Percentiles rank a stretch among this genome's conserved stretches.
phyloP scores from a whole-genome alignment of 1,140 invertebrate genomes.

The Sogatella furcifera region DNA sequence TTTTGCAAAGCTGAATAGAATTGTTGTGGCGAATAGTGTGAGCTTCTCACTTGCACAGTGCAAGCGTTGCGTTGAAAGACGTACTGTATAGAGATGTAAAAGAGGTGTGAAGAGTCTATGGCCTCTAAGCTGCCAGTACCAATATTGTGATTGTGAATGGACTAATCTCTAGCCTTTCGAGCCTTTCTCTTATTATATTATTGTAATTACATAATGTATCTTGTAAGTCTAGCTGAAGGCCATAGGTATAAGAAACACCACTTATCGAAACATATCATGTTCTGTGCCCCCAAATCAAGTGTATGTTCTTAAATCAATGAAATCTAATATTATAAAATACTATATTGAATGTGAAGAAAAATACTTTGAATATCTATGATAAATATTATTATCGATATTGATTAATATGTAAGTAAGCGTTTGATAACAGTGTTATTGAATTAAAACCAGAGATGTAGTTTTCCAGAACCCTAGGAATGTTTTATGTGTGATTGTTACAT shows the following conservation, averaged over 20 bases:
- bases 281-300: constrained; percentile 23
- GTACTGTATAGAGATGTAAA: no score
- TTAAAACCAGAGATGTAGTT: constrained; percentile 1
- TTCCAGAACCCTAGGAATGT: constrained; percentile 12
- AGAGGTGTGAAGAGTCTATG: background rate
- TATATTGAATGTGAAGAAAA: constrained; percentile 10
- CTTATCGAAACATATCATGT: constrained; percentile 24
- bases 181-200: constrained; percentile 13
- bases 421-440: constrained; percentile 13
- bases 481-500: constrained; percentile 3
- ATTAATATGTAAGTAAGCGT: constrained; percentile 4
- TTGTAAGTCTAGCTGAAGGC: constrained; percentile 1
- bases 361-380: background rate
- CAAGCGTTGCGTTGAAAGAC: constrained; percentile 8
- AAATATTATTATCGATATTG: no score
- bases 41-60: constrained; percentile 1
- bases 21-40: background rate
- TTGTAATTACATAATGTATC: background rate
- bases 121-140: background rate
- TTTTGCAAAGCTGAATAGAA: background rate
- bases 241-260: constrained; percentile 20
- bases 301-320: constrained; percentile 24
- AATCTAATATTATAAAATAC: constrained; percentile 17
- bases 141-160: background rate
- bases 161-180: constrained; percentile 8